phyloP scores from a whole-genome alignment of 92 coral and sea anemone genomes.

The Pocillopora meandrina region DNA sequence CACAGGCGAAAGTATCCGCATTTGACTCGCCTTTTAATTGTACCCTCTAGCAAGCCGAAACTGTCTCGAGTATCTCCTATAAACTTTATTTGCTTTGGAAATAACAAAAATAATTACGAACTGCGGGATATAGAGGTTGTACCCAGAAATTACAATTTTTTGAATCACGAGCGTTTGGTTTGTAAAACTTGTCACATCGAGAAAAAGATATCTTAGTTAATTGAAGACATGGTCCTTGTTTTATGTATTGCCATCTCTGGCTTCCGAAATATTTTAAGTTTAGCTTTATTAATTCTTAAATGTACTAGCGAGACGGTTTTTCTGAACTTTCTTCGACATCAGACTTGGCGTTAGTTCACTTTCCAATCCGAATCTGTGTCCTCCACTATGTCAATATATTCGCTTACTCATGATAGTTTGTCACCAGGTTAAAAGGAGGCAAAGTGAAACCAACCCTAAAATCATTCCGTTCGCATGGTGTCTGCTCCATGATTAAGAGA shows the following conservation, averaged over 20 bases:
- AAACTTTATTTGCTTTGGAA: constrained; percentile 11
- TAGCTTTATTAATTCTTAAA: too few species aligned
- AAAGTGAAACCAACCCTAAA: background rate
- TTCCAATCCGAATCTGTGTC: too few species aligned
- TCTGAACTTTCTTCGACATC: too few species aligned
- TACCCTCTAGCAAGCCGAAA: background rate
- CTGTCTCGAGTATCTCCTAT: too few species aligned
- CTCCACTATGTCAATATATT: too few species aligned
- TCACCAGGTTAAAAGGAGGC: background rate
- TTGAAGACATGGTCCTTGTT: background rate
- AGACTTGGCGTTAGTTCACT: too few species aligned
- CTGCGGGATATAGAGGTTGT: background rate
- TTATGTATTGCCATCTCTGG: background rate
- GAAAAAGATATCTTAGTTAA: background rate
- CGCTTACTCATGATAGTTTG: too few species aligned
- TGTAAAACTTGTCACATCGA: background rate
- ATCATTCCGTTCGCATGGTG: background rate
- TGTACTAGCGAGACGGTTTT: too few species aligned
- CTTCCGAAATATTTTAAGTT: background rate
- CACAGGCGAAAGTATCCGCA: background rate
- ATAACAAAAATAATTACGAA: background rate
- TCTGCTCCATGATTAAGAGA: background rate
- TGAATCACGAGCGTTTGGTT: background rate
- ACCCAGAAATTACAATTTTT: background rate
- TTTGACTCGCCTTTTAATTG: background rate